Conservation (phyloP, 2,888 invertebrate species). For the Seira ritae region DNA sequence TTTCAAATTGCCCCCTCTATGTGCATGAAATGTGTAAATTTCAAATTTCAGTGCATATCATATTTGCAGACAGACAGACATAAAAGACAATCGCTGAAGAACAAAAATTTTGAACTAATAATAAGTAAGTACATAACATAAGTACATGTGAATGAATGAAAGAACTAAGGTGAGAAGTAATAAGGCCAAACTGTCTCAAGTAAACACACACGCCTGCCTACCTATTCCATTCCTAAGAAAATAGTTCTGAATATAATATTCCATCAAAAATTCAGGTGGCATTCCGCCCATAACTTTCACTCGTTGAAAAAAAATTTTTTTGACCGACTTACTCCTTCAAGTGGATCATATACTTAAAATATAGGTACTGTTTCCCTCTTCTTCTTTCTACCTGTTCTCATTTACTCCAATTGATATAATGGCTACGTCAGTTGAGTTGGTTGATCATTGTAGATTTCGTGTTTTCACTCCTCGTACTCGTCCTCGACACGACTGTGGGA, state of each 20-base stretch:
- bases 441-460: conserved; percentile 13
- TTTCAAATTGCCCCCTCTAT: too few relatives aligned
- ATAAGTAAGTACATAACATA: neutral
- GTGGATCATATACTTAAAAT: neutral
- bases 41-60: too few relatives aligned
- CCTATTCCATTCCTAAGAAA: too few relatives aligned
- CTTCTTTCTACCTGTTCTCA: neutral
- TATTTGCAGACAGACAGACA: too few relatives aligned
- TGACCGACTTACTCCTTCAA: neutral
- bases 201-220: conserved; percentile 12
- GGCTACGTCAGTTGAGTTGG: neutral
- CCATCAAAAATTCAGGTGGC: conserved; percentile 20
- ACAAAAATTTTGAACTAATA: too few relatives aligned
- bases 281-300: neutral
- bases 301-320: neutral
- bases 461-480: conserved; percentile 6
- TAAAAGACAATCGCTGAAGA: too few relatives aligned
- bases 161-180: conserved; percentile 11
- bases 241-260: conserved; percentile 13
- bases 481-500: too few relatives aligned
- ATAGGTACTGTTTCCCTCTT: neutral
- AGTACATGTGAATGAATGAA: neutral
- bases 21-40: too few relatives aligned
- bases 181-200: neutral
- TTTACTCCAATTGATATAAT: conserved; percentile 14